These are phyloP conservation scores for Oryzias sinensis DNA, from an alignment of 2,797 vertebrate species.

Conservation along the genomic window DNA sequence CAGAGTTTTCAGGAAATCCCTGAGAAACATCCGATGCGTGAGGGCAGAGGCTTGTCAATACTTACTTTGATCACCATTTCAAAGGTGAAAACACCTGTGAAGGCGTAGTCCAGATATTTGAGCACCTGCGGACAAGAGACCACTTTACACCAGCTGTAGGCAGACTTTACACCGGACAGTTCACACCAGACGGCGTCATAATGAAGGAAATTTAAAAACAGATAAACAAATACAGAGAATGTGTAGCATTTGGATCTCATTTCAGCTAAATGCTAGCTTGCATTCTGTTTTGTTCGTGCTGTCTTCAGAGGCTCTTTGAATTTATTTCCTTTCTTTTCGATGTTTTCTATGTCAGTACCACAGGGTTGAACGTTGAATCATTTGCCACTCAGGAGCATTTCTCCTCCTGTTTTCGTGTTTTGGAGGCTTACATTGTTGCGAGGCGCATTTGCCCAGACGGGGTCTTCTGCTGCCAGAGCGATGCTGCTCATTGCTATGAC, in stretches of 20 bases:
- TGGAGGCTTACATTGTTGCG: constrained; percentile 86
- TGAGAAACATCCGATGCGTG: too few relatives aligned
- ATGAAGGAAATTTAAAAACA: background rate
- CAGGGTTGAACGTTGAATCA: too few relatives aligned
- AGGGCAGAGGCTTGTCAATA: background rate
- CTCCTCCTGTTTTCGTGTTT: constrained; percentile 1
- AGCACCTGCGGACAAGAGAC: constrained; percentile 79
- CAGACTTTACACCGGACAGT: too few relatives aligned
- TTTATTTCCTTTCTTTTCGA: too few relatives aligned
- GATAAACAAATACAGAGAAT: too few relatives aligned
- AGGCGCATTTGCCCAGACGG: constrained; percentile 86
- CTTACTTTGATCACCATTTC: constrained; percentile 99
- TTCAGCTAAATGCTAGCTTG: too few relatives aligned
- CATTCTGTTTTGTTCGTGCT: too few relatives aligned
- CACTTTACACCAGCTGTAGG: background rate
- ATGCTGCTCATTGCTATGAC: constrained; percentile 97
- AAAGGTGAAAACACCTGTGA: constrained; percentile 97
- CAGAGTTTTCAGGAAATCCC: too few relatives aligned
- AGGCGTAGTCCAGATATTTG: constrained; percentile 97
- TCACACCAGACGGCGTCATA: background rate
- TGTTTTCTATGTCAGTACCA: too few relatives aligned
- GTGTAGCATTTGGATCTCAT: too few relatives aligned
- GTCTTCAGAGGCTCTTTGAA: too few relatives aligned
- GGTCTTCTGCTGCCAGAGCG: constrained; percentile 93
- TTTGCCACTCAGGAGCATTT: too few relatives aligned